phyloP scores from a whole-genome alignment of 2,113 vertebrate genomes.

The Cyprinodon variegatus region DNA sequence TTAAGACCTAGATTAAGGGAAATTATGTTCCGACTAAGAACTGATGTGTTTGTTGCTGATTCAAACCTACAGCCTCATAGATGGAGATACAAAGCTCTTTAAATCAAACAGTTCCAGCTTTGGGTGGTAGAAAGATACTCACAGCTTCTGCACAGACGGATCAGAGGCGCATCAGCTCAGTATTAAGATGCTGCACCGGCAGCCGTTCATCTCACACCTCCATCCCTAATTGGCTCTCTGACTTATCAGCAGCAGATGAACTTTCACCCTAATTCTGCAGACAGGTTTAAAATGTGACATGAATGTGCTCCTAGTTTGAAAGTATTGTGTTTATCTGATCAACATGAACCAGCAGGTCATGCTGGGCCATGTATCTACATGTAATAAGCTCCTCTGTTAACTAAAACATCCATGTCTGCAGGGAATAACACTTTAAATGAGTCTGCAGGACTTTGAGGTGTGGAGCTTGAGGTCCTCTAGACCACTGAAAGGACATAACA shows the following conservation, averaged over 20 bases:
- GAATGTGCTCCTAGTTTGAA: neutral
- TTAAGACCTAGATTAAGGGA: neutral
- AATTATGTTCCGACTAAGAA: neutral
- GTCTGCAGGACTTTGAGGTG: neutral
- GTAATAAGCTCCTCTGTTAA: neutral
- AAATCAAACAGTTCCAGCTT: neutral
- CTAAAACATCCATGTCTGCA: too few species aligned
- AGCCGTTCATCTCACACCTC: neutral
- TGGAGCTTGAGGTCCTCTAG: slow-evolving; percentile 11
- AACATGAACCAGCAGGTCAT: neutral
- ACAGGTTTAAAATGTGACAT: neutral
- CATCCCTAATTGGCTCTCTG: neutral
- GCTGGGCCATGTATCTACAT: neutral
- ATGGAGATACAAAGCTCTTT: neutral
- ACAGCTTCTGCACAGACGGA: neutral
- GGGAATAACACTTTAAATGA: too few species aligned
- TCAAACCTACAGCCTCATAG: neutral
- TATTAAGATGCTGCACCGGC: neutral
- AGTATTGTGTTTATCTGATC: neutral
- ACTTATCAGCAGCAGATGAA: neutral
- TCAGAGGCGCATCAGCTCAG: neutral
- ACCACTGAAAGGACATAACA: slow-evolving; percentile 13
- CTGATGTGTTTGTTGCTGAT: neutral
- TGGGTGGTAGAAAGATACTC: neutral
- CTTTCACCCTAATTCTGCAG: neutral